These are phyloP conservation scores for Zhuqinia jingwanae DNA, from an alignment of 2,888 invertebrate genomes.

Conservation along the genomic window DNA sequence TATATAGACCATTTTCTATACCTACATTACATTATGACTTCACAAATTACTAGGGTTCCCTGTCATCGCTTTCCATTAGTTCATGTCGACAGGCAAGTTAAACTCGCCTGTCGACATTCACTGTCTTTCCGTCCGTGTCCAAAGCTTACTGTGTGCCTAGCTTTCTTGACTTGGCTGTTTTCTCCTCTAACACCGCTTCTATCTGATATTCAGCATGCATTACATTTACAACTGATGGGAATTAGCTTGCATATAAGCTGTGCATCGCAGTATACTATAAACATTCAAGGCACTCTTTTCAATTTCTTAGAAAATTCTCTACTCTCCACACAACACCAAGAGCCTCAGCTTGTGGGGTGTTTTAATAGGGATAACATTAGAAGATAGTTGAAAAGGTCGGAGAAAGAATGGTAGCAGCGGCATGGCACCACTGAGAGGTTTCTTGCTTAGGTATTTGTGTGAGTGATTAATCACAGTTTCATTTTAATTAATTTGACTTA, in stretches of 20 bases:
- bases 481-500: slow-evolving; percentile 71
- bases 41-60: not conserved
- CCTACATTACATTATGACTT: not conserved
- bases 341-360: not conserved
- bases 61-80: slow-evolving; percentile 66
- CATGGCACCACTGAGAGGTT: slow-evolving; percentile 23
- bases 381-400: slow-evolving; percentile 5
- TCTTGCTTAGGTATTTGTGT: slow-evolving; percentile 40
- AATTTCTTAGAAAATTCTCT: slow-evolving; percentile 28
- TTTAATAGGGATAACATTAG: slow-evolving; percentile 24
- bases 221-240: slow-evolving; percentile 1
- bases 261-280: too few species aligned
- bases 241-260: not conserved
- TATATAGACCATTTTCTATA: not conserved
- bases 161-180: slow-evolving; percentile 3
- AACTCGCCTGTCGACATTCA: slow-evolving; percentile 46
- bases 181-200: not conserved
- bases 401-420: slow-evolving; percentile 13
- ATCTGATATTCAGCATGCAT: not conserved
- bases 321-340: not conserved
- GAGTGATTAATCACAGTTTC: slow-evolving; percentile 70
- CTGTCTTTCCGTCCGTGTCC: slow-evolving; percentile 16
- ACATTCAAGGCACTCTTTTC: not conserved
- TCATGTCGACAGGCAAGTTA: slow-evolving; percentile 60
- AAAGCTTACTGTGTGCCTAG: slow-evolving; percentile 20